A percentile compares a stretch with the other conserved stretches of the same genome.
phyloP scores from a whole-genome alignment of 2,888 invertebrate species.

The Drosophila paracracens region DNA sequence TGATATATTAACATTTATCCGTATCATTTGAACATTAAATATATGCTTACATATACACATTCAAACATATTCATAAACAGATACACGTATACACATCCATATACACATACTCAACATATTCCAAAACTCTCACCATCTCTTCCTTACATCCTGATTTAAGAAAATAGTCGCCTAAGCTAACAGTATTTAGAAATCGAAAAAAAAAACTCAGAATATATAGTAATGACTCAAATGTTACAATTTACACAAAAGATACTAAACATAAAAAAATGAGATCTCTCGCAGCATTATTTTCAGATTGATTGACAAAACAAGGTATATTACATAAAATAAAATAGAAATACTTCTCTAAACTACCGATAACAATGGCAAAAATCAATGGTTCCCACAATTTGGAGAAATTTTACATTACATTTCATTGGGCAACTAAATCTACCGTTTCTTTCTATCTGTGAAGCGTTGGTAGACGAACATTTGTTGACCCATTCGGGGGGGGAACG shows the following conservation, averaged over 20 bases:
- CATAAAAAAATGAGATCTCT: background rate
- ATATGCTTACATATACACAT: slow-evolving; percentile 36
- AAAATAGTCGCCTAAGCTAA: background rate
- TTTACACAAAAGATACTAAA: background rate
- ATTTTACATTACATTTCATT: background rate
- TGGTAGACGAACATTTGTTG: background rate
- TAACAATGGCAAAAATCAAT: background rate
- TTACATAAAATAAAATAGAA: background rate
- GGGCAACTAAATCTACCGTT: background rate
- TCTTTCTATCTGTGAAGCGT: background rate
- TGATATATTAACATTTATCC: slow-evolving; percentile 18
- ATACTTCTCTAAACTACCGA: background rate
- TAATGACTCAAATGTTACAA: background rate
- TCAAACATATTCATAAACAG: slow-evolving; percentile 38
- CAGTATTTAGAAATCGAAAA: background rate
- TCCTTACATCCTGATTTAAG: slow-evolving; percentile 2
- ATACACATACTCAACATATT: slow-evolving; percentile 30
- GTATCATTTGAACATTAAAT: slow-evolving; percentile 20
- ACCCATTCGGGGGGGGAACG: background rate
- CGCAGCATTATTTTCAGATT: background rate
- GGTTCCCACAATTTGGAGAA: background rate
- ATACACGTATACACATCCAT: slow-evolving; percentile 44
- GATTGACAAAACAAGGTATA: background rate
- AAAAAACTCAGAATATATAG: background rate
- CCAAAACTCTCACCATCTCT: slow-evolving; percentile 18